A percentile compares a stretch with the other conserved stretches of the same genome.
Conservation (phyloP, 2,888 invertebrate species). For the Amphipoea lucens region DNA sequence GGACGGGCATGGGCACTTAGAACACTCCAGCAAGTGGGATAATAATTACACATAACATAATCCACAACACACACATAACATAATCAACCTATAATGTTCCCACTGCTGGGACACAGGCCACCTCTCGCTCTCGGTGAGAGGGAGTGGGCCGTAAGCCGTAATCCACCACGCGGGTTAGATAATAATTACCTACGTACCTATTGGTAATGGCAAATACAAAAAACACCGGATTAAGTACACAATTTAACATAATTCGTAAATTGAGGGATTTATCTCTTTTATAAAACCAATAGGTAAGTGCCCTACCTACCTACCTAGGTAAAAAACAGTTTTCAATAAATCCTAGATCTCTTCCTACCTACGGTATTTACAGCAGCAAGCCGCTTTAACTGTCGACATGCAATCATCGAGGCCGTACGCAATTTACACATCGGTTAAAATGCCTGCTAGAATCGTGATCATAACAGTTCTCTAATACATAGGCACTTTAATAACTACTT, state of each 20-base stretch:
- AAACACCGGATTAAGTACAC: no score
- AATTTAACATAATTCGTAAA: background rate
- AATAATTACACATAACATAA: no score
- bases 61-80: no score
- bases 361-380: constrained; percentile 28
- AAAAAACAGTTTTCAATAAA: constrained; percentile 25
- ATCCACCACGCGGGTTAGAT: no score
- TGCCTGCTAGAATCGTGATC: constrained; percentile 19
- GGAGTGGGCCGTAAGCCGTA: no score
- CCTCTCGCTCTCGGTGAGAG: no score
- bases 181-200: no score
- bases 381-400: constrained; percentile 17
- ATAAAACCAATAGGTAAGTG: background rate
- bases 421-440: constrained; percentile 38
- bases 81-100: no score
- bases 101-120: no score
- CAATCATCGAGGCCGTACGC: constrained; percentile 35
- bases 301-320: background rate
- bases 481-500: background rate
- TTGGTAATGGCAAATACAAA: background rate
- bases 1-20: no score
- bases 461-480: background rate
- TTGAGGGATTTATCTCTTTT: background rate
- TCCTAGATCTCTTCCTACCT: constrained; percentile 17
- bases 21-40: no score